Conservation (phyloP, 2,888 invertebrate genomes). For the Oxycera nigricornis region DNA sequence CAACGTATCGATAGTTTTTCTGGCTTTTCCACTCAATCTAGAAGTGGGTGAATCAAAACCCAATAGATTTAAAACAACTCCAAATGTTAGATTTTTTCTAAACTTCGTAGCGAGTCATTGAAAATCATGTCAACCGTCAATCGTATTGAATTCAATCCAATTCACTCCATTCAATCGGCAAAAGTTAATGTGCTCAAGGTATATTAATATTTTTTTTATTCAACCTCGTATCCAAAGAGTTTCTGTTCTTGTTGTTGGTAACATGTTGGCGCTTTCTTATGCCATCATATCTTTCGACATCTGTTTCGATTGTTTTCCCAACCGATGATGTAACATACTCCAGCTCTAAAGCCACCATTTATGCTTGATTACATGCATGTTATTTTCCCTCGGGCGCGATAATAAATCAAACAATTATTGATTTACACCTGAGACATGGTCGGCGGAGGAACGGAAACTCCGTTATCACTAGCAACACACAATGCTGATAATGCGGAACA, state of each 20-base stretch:
- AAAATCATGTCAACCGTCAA: no score
- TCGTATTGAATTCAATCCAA: no score
- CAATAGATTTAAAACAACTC: no score
- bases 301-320: conserved; percentile 35
- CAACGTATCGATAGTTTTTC: no score
- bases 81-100: no score
- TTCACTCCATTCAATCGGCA: no score
- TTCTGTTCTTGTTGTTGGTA: neutral
- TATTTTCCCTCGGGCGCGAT: neutral
- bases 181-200: no score
- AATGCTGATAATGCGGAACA: neutral
- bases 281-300: conserved; percentile 27
- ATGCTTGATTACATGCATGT: neutral
- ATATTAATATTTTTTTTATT: no score
- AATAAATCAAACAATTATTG: conserved; percentile 34
- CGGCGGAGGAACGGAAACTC: conserved; percentile 14
- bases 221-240: neutral
- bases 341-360: neutral
- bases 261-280: neutral
- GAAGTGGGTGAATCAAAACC: no score
- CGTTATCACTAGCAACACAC: neutral
- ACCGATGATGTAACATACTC: conserved; percentile 11
- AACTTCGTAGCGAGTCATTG: no score
- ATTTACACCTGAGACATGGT: conserved; percentile 28
- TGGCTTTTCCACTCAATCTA: no score